phyloP scores from a whole-genome alignment of 2,888 invertebrate genomes.

The Nasonovia ribisnigri region DNA sequence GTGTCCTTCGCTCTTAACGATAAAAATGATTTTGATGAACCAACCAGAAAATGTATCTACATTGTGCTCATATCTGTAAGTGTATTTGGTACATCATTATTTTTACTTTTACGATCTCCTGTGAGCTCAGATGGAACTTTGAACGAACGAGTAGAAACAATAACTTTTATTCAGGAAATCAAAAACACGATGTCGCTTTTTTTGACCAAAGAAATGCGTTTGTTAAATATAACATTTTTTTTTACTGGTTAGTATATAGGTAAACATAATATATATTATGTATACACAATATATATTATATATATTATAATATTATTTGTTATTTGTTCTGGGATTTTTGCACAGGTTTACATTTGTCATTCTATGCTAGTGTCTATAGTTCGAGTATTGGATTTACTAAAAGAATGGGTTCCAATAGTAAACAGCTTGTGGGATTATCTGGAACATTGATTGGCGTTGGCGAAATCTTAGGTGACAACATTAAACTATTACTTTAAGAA shows the following conservation, averaged over 20 bases:
- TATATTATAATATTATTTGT: background rate
- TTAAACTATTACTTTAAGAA: conserved; percentile 51
- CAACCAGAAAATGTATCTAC: conserved; percentile 84
- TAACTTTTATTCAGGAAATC: conserved; percentile 78
- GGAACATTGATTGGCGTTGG: conserved; percentile 95
- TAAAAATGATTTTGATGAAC: conserved; percentile 78
- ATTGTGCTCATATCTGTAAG: conserved; percentile 78
- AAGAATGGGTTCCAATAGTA: conserved; percentile 81
- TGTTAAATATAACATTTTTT: conserved; percentile 87
- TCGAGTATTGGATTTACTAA: conserved; percentile 90
- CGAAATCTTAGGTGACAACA: conserved; percentile 84
- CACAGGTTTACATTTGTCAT: conserved; percentile 89
- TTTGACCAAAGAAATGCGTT: conserved; percentile 84
- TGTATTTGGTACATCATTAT: conserved; percentile 73
- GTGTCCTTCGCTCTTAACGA: conserved; percentile 92
- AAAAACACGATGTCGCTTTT: conserved; percentile 83
- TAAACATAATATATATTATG: no score
- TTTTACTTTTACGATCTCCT: conserved; percentile 76
- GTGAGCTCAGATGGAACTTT: conserved; percentile 70
- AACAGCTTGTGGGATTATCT: conserved; percentile 90
- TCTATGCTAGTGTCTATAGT: conserved; percentile 97
- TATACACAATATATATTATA: no score
- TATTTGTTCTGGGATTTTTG: conserved; percentile 67
- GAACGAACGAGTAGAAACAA: conserved; percentile 69
- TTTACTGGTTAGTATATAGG: conserved; percentile 87